Conservation (phyloP, 1,140 invertebrate species). For the Neuroterus valhalla region DNA sequence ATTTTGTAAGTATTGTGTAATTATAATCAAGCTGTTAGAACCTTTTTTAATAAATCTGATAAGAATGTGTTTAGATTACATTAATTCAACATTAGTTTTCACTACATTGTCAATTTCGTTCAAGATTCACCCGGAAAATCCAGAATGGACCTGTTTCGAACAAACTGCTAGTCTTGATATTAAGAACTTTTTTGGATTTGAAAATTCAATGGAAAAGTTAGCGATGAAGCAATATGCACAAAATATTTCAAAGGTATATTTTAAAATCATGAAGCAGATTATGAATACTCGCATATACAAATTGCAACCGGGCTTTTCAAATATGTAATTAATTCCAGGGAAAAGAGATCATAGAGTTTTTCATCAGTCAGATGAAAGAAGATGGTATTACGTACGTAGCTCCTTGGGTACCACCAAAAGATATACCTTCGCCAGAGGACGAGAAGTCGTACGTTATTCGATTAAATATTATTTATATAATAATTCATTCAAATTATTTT, state of each 20-base stretch:
- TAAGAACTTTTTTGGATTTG: conserved; percentile 97
- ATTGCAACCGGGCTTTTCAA: conserved; percentile 17
- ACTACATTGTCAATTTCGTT: conserved; percentile 30
- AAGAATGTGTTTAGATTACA: background rate
- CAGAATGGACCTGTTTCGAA: conserved; percentile 98
- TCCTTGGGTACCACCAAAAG: conserved; percentile 74
- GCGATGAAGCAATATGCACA: conserved; percentile 97
- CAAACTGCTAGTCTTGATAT: conserved; percentile 95
- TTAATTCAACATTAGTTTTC: background rate
- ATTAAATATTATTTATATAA: background rate
- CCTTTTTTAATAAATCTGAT: background rate
- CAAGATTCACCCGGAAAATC: conserved; percentile 95
- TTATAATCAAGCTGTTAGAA: background rate
- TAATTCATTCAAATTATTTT: conserved; percentile 4
- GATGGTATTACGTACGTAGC: conserved; percentile 86
- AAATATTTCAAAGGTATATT: conserved; percentile 89
- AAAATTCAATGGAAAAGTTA: conserved; percentile 95
- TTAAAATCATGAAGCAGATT: background rate
- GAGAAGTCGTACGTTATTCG: conserved; percentile 56
- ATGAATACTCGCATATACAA: background rate
- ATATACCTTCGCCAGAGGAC: conserved; percentile 48
- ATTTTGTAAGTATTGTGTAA: conserved; percentile 84
- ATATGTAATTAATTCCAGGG: conserved; percentile 78
- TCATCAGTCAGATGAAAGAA: conserved; percentile 87
- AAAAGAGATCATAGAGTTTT: conserved; percentile 96